Base-by-base conservation (phyloP, 92 coral and sea anemone genomes). In the Ricordea florida region DNA sequence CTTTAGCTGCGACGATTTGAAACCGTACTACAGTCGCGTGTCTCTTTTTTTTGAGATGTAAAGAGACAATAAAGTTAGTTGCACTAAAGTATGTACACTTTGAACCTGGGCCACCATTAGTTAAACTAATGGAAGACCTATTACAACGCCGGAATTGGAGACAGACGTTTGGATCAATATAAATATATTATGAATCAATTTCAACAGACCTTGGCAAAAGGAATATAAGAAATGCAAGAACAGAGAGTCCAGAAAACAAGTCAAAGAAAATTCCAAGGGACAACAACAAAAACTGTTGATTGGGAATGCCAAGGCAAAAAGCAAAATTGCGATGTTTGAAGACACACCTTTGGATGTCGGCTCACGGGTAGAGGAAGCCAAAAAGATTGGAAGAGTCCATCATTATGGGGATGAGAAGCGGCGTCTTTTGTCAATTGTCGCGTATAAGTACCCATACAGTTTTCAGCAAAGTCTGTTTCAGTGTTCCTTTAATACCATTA, bases 351-450 rank as follows among this genome's bases (percentile, higher is more conserved):
- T 51, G 3, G 57, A 62, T 18, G 56, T 49, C 1, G 59, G 36
- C 35, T 24, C 74, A 8, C 65, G 76, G 26, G 61, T 56, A 14
- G 74, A 62, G 26, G 76, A 68, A 23, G 87, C 87, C 3, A 38
- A 29, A 72, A 45, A 25, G 17, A 16, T 41, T 25, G 53, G 70
- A 5, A 25, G 52, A 44, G 7, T 63, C 0, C 10, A 52, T 15
- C 70, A 63, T 17, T 64, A 44, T 69, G 30, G 76, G 24, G 73
- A 80, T 50, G 80, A 80, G 15, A 70, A 60, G 30, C 48, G 73
- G 73, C 33, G 79, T 10, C 18, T 59, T 5, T 38, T 80, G 14
- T 80, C 86, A 1, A 80, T 80, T 70, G 86, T 80, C 5, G 86
- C 79, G 7, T 37, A 21, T 22, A 53, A 80, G 6, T 80, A 34